Base-by-base conservation (phyloP, 2,797 vertebrate species). In the Synaphobranchus kaupii region DNA sequence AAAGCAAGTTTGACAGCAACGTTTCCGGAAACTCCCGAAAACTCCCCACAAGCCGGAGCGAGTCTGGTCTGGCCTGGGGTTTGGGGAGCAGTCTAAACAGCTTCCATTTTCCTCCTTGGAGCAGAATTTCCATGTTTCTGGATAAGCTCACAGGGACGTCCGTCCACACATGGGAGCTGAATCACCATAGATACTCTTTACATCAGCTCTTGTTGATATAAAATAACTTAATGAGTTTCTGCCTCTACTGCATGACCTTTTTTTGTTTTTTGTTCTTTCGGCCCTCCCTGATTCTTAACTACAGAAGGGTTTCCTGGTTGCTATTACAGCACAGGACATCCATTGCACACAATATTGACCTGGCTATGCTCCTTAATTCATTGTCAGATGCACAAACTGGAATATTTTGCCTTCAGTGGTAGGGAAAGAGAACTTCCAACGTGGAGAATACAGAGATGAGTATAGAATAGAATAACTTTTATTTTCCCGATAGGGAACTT, bases 31-130 rank as follows among this genome's bases (percentile, higher is more conserved):
- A 81, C 31, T 39, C 15, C 28, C 54, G 5, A 63, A 84, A 44
- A 31, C 82, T 34, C 6, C 66, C 48, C 47, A 7, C 10, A 58
- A 48, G 58, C 81, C 52, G 15, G 12, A 84, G 25, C 66, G 31
- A 71, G 86, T 66, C 81, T 71, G 80, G 48, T 87, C 86, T 71
- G 28, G 86, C 52, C 66, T 25, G 0, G n/a, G 20, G 25, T 52
- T 15, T 12, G 20, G 66, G 13, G 31, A 7, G 28, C 22, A 4
- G 47, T 84, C 31, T 58, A n/a, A 39, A 44, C 15, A 50, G 82
- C 83, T 87, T 76, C 63, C 22, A 34, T 12, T 31, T 76, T 73
- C 1, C 8, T 28, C 81, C 48, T 76, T 39, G 34, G 63, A 50
- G 86, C 28, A 66, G 28, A 0, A 12, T 0, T 76, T 17, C 80